Evolutionary conservation across 2,113 vertebrate species (phyloP), one percentile per base, ranked within the genome.

Genomic region (Mola mola): DNA sequence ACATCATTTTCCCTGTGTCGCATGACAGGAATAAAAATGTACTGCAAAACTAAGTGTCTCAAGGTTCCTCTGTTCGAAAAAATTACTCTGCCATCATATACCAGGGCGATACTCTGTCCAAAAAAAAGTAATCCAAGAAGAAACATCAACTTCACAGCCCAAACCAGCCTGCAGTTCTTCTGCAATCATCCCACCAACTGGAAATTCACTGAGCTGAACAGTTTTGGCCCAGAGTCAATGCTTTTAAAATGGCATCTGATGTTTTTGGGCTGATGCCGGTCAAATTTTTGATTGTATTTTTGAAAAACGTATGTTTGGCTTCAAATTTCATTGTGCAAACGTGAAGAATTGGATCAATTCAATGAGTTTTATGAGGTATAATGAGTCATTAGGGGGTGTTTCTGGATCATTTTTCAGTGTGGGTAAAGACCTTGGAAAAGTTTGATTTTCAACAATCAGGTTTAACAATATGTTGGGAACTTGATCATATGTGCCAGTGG

Each of bases 171-270:
- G 22, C 13, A 25, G 34, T 40, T 40, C 34, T 25, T 55, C 51
- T 0, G 34, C 51, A 25, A 55, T 26, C 1, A 55, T 26, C 5
- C 40, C 34, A 16, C 34, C 51, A 38, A 26, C 25, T 55, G 1
- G 1, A 3, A 53, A 21, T 33, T 1, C 51, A 38, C 8, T 11
- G 8, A 17, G 4, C 4, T 38, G 1, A 16, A 53, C 20, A 25
- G 22, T 40, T 55, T 55, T 55, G 51, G 51, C 1, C 51, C 20
- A 25, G 33, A 55, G 51, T 24, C 5, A 24, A 55, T 38, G 16
- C 33, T 55, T 55, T 52, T 37, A 4, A 55, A 55, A n/a, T n/a
- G 51, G 51, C 9, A n/a, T 53, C 51, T 53, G 51, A 38, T 53
- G 51, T 38, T 38, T 53, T 53, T 38, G 2, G 4, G 46, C 46